These are phyloP conservation scores for Eleutherodactylus coqui DNA, from an alignment of 2,797 vertebrate species.

Conservation along the genomic window DNA sequence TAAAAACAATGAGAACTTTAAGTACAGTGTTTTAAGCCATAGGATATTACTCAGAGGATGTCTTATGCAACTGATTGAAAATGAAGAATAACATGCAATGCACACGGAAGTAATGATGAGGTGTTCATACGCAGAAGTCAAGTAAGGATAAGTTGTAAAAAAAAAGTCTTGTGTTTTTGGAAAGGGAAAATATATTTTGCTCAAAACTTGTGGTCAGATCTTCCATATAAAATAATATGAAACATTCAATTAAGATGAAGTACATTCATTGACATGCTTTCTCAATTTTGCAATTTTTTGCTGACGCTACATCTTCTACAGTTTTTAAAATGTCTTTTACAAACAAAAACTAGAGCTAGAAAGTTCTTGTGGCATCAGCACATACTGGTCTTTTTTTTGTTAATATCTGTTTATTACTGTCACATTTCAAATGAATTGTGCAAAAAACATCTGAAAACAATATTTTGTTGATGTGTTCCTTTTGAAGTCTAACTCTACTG, in stretches of 20 bases:
- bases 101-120: slow-evolving; percentile 48
- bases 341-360: background rate
- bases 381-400: background rate
- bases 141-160: slow-evolving; percentile 55
- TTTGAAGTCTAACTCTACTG: background rate
- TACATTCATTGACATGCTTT: slow-evolving; percentile 4
- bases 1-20: slow-evolving; percentile 36
- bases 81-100: slow-evolving; percentile 34
- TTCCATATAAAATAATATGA: slow-evolving; percentile 49
- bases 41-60: slow-evolving; percentile 60
- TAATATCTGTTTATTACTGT: background rate
- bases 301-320: slow-evolving; percentile 40
- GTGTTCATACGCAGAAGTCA: slow-evolving; percentile 40
- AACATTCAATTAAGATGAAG: slow-evolving; percentile 49
- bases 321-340: background rate
- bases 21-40: slow-evolving; percentile 35
- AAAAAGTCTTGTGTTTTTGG: slow-evolving; percentile 25
- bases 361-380: background rate
- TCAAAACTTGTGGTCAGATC: slow-evolving; percentile 49
- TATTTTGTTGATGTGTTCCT: background rate
- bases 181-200: slow-evolving; percentile 43
- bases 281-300: slow-evolving; percentile 1
- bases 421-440: background rate
- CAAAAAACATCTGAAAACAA: background rate
- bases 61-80: slow-evolving; percentile 44